These are phyloP conservation scores for Latrodectus elegans DNA, from an alignment of 2,888 invertebrate genomes.

Conservation along the genomic window DNA sequence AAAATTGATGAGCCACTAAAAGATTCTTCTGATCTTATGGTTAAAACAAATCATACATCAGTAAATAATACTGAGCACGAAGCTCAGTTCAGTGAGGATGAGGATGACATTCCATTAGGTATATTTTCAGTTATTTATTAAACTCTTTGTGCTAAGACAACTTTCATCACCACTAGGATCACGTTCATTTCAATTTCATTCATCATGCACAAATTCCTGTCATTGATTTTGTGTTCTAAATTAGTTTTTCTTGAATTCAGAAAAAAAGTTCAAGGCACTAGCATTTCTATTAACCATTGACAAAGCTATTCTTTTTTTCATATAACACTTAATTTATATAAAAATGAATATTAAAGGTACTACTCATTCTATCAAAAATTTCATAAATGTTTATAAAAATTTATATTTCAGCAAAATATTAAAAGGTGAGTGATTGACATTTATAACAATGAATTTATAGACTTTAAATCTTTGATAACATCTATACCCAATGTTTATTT, in stretches of 20 bases:
- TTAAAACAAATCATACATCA: conserved; percentile 71
- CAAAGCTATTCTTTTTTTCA: too few species aligned
- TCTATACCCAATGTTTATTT: too few species aligned
- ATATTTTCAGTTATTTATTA: conserved; percentile 56
- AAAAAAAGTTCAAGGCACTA: too few species aligned
- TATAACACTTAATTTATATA: too few species aligned
- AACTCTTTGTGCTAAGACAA: not conserved
- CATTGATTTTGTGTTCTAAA: not conserved
- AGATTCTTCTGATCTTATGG: conserved; percentile 70
- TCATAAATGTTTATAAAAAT: too few species aligned
- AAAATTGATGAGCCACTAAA: conserved; percentile 71
- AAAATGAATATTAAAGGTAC: too few species aligned
- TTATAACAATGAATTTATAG: too few species aligned
- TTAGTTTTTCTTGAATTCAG: not conserved
- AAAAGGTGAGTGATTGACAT: too few species aligned
- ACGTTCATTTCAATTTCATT: not conserved
- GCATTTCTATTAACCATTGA: too few species aligned
- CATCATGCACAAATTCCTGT: not conserved
- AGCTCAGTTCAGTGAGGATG: conserved; percentile 89
- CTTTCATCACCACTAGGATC: not conserved
- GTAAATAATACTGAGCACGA: conserved; percentile 77
- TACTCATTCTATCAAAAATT: too few species aligned
- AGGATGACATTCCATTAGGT: conserved; percentile 79
- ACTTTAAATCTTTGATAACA: too few species aligned
- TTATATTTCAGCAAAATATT: too few species aligned